These are phyloP conservation scores for Philaethria dido DNA, from an alignment of 2,888 invertebrate genomes.

Conservation along the genomic window DNA sequence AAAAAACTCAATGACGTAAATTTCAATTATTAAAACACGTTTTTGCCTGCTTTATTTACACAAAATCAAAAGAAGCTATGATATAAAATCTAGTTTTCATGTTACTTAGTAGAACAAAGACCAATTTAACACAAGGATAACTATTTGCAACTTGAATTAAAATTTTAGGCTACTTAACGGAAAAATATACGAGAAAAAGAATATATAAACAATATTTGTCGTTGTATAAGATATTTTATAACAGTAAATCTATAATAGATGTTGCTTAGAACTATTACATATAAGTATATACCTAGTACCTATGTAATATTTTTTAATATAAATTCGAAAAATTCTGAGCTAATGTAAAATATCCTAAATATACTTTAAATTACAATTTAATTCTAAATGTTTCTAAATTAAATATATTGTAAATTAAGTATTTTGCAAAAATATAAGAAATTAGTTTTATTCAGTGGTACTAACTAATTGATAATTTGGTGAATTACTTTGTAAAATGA, in stretches of 20 bases:
- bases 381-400: too few relatives aligned
- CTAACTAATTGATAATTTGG: background rate
- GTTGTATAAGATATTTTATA: too few relatives aligned
- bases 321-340: too few relatives aligned
- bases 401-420: too few relatives aligned
- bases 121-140: constrained; percentile 26
- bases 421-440: background rate
- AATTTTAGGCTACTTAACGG: background rate
- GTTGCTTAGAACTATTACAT: too few relatives aligned
- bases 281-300: too few relatives aligned
- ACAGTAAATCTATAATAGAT: too few relatives aligned
- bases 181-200: background rate
- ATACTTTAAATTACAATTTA: too few relatives aligned
- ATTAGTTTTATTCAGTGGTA: too few relatives aligned
- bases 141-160: constrained; percentile 2
- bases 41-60: background rate
- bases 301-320: too few relatives aligned
- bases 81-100: constrained; percentile 31
- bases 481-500: constrained; percentile 12
- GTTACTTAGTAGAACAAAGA: constrained; percentile 32
- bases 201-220: background rate
- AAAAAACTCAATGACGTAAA: background rate
- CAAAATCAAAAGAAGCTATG: background rate
- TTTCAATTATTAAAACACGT: background rate
- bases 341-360: too few relatives aligned